phyloP scores from a whole-genome alignment of 2,888 invertebrate genomes.

The Sminthurides aquaticus region DNA sequence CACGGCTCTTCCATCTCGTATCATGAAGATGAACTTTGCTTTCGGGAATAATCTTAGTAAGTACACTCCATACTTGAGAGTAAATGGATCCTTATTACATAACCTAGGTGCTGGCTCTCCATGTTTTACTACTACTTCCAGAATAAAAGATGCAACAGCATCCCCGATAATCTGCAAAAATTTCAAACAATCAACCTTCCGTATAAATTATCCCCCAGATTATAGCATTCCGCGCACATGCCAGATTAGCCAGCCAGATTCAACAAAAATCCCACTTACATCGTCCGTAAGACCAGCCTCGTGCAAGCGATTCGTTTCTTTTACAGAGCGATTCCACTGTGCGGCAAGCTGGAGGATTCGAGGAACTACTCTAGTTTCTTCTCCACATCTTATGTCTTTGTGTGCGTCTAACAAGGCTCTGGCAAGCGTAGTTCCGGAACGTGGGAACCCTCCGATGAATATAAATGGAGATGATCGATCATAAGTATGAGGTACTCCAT shows the following conservation, averaged over 20 bases:
- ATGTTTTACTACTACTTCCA: conserved; percentile 92
- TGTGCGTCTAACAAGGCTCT: conserved; percentile 97
- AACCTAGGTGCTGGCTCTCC: conserved; percentile 89
- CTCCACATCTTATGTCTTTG: conserved; percentile 65
- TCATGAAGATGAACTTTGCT: conserved; percentile 95
- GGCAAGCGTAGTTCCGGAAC: conserved; percentile 95
- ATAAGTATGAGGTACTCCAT: conserved; percentile 63
- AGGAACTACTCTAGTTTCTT: conserved; percentile 94
- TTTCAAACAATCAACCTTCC: no score
- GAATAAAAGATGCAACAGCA: conserved; percentile 91
- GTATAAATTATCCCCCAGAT: background rate
- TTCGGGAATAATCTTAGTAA: conserved; percentile 92
- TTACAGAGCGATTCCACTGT: conserved; percentile 91
- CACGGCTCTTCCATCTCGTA: conserved; percentile 95
- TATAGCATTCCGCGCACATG: no score
- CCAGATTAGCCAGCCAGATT: no score
- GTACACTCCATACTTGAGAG: conserved; percentile 91
- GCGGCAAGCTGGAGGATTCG: conserved; percentile 88
- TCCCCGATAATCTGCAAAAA: conserved; percentile 70
- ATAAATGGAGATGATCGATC: conserved; percentile 86
- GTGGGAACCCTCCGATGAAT: conserved; percentile 95
- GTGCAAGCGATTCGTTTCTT: conserved; percentile 79
- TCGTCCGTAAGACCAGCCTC: conserved; percentile 90
- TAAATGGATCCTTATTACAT: conserved; percentile 98
- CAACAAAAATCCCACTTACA: no score